Percentiles rank a stretch among this genome's conserved stretches.
Conservation (phyloP, 2,797 vertebrate genomes). For the Mallotus villosus region DNA sequence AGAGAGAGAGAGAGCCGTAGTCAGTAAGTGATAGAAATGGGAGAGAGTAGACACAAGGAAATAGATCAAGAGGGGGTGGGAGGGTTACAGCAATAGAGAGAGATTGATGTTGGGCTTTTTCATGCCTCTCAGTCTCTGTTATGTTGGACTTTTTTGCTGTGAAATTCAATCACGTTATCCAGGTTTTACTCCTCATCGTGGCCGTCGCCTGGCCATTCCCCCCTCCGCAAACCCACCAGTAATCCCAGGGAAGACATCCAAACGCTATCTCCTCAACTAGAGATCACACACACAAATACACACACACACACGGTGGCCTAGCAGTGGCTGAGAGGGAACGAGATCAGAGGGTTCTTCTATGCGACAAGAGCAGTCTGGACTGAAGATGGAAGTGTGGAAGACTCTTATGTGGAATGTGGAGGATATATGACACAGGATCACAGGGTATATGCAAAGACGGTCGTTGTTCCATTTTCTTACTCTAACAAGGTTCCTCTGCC, state of each 20-base stretch:
- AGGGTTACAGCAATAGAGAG: conserved; percentile 19
- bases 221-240: conserved; percentile 29
- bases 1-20: not conserved
- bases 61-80: not conserved
- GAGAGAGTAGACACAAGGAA: not conserved
- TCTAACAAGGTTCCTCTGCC: too few species aligned
- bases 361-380: conserved; percentile 10
- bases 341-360: conserved; percentile 26
- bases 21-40: not conserved
- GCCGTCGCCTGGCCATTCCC: conserved; percentile 20
- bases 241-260: conserved; percentile 54
- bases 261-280: conserved; percentile 23
- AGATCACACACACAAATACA: not conserved
- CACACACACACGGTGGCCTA: conserved; percentile 3
- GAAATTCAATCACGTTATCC: conserved; percentile 78
- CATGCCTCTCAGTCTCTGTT: conserved; percentile 59
- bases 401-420: conserved; percentile 24
- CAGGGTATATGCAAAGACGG: conserved; percentile 1
- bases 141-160: conserved; percentile 66
- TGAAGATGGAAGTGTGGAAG: not conserved
- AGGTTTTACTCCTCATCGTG: conserved; percentile 58
- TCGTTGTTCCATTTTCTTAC: conserved; percentile 45
- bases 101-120: conserved; percentile 57
- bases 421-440: conserved; percentile 35
- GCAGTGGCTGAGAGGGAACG: conserved; percentile 1